Conservation (phyloP, 1,140 invertebrate species). For the Globodera rostochiensis region DNA sequence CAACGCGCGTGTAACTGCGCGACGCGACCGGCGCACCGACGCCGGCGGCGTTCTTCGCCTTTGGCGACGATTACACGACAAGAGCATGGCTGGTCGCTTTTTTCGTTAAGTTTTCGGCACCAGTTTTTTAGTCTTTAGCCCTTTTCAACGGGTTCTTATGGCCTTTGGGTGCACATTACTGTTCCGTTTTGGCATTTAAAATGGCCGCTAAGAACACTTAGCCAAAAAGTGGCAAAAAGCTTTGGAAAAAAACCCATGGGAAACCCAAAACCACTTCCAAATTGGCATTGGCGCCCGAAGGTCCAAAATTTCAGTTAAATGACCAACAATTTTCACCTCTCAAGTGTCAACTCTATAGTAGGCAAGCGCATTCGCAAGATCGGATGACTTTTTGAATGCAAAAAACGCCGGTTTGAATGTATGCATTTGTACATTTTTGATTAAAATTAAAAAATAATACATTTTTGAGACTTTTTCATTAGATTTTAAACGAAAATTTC, state of each 20-base stretch:
- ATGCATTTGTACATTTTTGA: too few species aligned
- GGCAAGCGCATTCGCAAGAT: too few species aligned
- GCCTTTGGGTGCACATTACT: neutral
- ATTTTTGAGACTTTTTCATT: too few species aligned
- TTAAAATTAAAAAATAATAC: too few species aligned
- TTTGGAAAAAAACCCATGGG: neutral
- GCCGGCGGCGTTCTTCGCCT: neutral
- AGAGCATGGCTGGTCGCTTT: neutral
- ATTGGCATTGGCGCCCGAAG: neutral
- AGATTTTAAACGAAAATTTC: constrained; percentile 1
- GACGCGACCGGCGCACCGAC: neutral
- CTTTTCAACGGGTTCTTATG: neutral
- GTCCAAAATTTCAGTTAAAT: neutral
- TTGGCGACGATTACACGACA: neutral
- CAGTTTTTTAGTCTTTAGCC: neutral
- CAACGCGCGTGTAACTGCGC: too few species aligned
- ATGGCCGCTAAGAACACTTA: neutral
- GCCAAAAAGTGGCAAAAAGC: neutral
- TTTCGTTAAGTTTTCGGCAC: neutral
- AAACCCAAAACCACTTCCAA: neutral
- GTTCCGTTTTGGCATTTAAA: neutral
- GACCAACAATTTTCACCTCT: constrained; percentile 1
- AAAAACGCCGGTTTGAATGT: too few species aligned
- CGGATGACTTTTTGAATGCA: too few species aligned
- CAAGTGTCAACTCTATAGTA: neutral